These are phyloP conservation scores for Calliopsis andreniformis DNA, from an alignment of 1,140 invertebrate genomes.

Conservation along the genomic window DNA sequence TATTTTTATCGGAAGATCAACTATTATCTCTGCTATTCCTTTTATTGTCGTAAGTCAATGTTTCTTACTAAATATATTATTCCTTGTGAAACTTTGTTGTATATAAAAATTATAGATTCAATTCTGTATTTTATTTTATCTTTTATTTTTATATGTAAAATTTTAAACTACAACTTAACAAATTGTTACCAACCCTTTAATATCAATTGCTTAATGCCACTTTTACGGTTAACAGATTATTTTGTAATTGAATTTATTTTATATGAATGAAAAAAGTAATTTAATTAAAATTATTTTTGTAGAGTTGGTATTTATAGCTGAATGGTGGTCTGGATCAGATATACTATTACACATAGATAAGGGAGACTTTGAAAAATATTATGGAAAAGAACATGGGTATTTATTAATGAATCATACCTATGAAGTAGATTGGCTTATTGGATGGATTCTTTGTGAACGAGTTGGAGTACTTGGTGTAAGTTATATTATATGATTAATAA, in stretches of 20 bases:
- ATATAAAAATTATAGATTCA: too few relatives aligned
- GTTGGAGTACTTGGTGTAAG: constrained; percentile 89
- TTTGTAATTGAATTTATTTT: background rate
- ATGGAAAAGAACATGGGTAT: constrained; percentile 94
- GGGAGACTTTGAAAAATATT: constrained; percentile 89
- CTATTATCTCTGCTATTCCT: constrained; percentile 94
- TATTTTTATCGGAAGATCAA: constrained; percentile 93
- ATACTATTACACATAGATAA: constrained; percentile 89
- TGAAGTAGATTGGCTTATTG: constrained; percentile 97
- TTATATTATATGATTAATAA: constrained; percentile 49
- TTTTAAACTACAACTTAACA: background rate
- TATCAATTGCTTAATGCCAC: background rate
- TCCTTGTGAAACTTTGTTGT: too few relatives aligned
- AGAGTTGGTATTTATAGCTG: constrained; percentile 95
- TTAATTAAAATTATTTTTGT: constrained; percentile 64
- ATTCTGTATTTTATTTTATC: constrained; percentile 12
- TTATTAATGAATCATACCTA: constrained; percentile 97
- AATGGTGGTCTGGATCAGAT: constrained; percentile 95
- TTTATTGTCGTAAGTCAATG: constrained; percentile 93
- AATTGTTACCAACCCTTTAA: background rate
- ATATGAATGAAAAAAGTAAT: background rate
- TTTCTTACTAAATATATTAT: constrained; percentile 21
- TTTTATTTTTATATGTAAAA: constrained; percentile 12
- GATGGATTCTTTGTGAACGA: constrained; percentile 93
- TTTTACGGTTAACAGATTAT: background rate